A percentile compares a stretch with the other conserved stretches of the same genome.
Evolutionary conservation across 2,888 invertebrate species (phyloP).

Genomic region (Parelbella ahira): DNA sequence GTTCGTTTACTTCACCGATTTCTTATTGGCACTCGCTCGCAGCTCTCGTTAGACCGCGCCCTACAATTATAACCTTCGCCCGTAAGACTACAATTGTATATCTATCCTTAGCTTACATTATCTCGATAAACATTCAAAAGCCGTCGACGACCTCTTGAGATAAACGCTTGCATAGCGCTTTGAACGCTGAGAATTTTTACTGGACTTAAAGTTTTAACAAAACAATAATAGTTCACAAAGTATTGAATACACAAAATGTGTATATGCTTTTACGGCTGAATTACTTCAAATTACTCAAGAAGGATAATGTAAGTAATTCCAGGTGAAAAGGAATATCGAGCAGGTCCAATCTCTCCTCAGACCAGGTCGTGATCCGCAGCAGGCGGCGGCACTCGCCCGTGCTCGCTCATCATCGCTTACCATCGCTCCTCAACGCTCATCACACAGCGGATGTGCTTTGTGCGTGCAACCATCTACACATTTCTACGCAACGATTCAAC

Average conservation of each 20-base stretch:
- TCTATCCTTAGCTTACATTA: conserved; percentile 17
- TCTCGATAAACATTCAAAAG: conserved; percentile 6
- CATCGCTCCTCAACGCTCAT: too few relatives aligned
- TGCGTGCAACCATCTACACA: conserved; percentile 21
- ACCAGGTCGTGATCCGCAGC: too few relatives aligned
- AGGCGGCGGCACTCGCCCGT: too few relatives aligned
- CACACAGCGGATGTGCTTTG: conserved; percentile 21
- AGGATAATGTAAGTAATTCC: too few relatives aligned
- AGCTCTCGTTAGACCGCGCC: neutral
- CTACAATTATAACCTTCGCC: conserved; percentile 29
- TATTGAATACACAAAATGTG: conserved; percentile 4
- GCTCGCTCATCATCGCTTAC: too few relatives aligned
- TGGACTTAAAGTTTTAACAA: neutral
- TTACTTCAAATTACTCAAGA: too few relatives aligned
- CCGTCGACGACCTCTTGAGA: conserved; percentile 12
- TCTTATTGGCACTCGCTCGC: conserved; percentile 12
- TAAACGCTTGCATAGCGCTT: conserved; percentile 6
- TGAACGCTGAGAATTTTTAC: conserved; percentile 14
- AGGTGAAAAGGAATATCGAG: too few relatives aligned
- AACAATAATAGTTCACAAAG: conserved; percentile 2
- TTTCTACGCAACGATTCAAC: conserved; percentile 12
- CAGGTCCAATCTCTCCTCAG: too few relatives aligned
- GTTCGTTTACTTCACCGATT: conserved; percentile 1
- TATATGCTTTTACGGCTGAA: too few relatives aligned
- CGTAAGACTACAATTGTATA: conserved; percentile 31